Conservation (phyloP, 1,140 invertebrate species). For the Drosophila trapezifrons region DNA sequence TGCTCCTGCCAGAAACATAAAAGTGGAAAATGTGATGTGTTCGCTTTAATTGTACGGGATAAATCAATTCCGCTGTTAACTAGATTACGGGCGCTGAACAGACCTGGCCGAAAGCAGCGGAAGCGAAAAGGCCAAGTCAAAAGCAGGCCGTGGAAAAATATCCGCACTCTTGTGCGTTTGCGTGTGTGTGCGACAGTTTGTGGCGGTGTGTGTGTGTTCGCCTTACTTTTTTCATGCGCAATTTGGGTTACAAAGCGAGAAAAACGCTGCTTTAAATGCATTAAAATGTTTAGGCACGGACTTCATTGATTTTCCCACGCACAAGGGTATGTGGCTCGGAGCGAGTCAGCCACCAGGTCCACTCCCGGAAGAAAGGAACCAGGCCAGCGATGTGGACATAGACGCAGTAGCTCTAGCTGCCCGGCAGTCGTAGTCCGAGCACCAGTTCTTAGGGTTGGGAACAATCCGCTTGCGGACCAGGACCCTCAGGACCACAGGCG, state of each 20-base stretch:
- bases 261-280: slow-evolving; percentile 76
- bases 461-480: slow-evolving; percentile 6
- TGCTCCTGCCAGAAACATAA: slow-evolving; percentile 19
- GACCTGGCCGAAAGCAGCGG: slow-evolving; percentile 12
- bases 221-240: slow-evolving; percentile 78
- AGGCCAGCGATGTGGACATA: slow-evolving; percentile 36
- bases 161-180: slow-evolving; percentile 35
- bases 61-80: slow-evolving; percentile 40
- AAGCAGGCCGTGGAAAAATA: slow-evolving; percentile 54
- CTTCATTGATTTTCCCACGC: slow-evolving; percentile 78
- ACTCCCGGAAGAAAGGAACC: slow-evolving; percentile 45
- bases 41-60: slow-evolving; percentile 33
- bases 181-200: slow-evolving; percentile 32
- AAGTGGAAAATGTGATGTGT: slow-evolving; percentile 42
- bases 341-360: slow-evolving; percentile 10
- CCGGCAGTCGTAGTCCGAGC: slow-evolving; percentile 18
- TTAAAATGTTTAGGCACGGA: slow-evolving; percentile 63
- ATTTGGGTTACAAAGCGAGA: slow-evolving; percentile 78
- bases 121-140: slow-evolving; percentile 35
- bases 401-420: slow-evolving; percentile 49
- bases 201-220: slow-evolving; percentile 47
- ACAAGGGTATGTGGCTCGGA: slow-evolving; percentile 66
- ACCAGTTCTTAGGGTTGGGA: slow-evolving; percentile 11
- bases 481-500: slow-evolving; percentile 14
- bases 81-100: slow-evolving; percentile 26